Percentiles rank a stretch among this genome's conserved stretches.
These are phyloP conservation scores for Myripristis jacobus DNA, from an alignment of 2,797 vertebrate species.

Conservation along the genomic window DNA sequence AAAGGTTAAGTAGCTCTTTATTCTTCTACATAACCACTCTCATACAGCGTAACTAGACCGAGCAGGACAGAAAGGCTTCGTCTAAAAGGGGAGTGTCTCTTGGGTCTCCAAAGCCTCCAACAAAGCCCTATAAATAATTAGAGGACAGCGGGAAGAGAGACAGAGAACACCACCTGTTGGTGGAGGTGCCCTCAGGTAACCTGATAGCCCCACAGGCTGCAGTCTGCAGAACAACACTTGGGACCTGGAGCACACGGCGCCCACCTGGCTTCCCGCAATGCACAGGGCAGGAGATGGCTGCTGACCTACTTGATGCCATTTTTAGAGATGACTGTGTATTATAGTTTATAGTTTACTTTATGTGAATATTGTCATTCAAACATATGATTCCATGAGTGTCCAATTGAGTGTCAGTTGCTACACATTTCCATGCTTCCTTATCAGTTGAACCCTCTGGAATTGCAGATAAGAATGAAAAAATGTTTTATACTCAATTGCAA, in stretches of 20 bases:
- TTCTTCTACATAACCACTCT: background rate
- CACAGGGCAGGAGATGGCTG: conserved; percentile 1
- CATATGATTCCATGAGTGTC: background rate
- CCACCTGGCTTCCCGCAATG: conserved; percentile 11
- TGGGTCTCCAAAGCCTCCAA: conserved; percentile 4
- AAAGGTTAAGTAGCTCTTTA: background rate
- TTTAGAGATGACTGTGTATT: background rate
- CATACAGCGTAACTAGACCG: background rate
- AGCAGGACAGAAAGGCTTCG: background rate
- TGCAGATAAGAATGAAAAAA: background rate
- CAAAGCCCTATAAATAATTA: conserved; percentile 49
- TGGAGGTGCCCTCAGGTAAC: conserved; percentile 36
- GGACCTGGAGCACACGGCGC: background rate
- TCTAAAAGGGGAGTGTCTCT: conserved; percentile 22
- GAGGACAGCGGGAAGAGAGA: conserved; percentile 15
- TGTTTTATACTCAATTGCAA: background rate
- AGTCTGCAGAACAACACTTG: conserved; percentile 30
- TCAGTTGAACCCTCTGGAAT: background rate
- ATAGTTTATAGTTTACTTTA: too few relatives aligned
- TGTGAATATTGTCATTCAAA: background rate
- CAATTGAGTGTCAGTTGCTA: background rate
- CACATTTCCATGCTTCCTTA: background rate
- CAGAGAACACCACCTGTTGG: conserved; percentile 39
- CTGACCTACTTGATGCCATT: background rate
- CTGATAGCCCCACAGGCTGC: conserved; percentile 27